phyloP scores from a whole-genome alignment of 2,888 invertebrate species.

The Stenurella melanura region DNA sequence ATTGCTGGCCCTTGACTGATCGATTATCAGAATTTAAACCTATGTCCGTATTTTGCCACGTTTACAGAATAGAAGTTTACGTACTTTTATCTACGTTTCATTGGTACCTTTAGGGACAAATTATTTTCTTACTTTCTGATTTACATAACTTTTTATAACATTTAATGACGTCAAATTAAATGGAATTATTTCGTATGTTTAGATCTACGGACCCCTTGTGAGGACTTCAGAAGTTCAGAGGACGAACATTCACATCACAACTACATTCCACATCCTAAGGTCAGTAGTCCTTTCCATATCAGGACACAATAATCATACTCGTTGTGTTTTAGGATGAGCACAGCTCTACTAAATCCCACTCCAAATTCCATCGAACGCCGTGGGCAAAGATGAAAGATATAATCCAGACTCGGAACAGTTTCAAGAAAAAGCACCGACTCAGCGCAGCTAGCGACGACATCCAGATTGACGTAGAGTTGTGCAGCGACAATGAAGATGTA shows the following conservation, averaged over 20 bases:
- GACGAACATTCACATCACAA: slow-evolving; percentile 66
- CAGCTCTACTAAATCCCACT: slow-evolving; percentile 13
- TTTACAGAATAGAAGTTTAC: too few relatives aligned
- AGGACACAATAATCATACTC: background rate
- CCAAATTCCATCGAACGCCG: slow-evolving; percentile 74
- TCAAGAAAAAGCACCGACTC: slow-evolving; percentile 75
- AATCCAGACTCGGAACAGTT: slow-evolving; percentile 82
- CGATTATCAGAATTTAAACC: too few relatives aligned
- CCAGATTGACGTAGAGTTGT: slow-evolving; percentile 66
- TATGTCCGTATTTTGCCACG: too few relatives aligned
- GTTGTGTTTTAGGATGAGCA: slow-evolving; percentile 51
- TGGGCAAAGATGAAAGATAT: slow-evolving; percentile 88
- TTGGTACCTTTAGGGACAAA: too few relatives aligned
- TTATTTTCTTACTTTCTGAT: too few relatives aligned
- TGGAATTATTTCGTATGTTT: slow-evolving; percentile 19
- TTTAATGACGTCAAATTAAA: too few relatives aligned
- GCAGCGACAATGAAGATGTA: slow-evolving; percentile 70
- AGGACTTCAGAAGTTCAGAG: slow-evolving; percentile 67
- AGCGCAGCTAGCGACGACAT: slow-evolving; percentile 70
- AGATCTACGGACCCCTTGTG: slow-evolving; percentile 62
- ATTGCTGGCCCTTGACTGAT: too few relatives aligned
- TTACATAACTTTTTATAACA: too few relatives aligned
- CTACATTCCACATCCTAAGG: slow-evolving; percentile 69
- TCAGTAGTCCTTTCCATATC: slow-evolving; percentile 41
- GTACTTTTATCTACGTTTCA: too few relatives aligned